Conservation (phyloP, 2,888 invertebrate genomes). For the Polia nebulosa region DNA sequence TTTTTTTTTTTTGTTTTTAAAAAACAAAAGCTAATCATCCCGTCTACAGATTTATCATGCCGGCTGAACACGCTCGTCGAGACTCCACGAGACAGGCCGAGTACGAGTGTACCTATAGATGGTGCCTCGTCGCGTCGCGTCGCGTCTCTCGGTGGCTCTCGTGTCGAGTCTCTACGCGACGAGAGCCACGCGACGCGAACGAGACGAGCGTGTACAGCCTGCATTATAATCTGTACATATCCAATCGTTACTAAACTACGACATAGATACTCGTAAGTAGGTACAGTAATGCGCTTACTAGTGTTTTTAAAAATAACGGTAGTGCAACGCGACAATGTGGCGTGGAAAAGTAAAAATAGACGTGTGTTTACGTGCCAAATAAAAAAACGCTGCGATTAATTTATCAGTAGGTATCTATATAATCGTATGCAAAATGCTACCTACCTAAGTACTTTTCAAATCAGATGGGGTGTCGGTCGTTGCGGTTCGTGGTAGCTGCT, state of each 20-base stretch:
- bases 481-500: not conserved
- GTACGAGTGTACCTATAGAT: too few species aligned
- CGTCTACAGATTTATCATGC: not conserved
- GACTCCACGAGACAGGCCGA: too few species aligned
- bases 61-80: too few species aligned
- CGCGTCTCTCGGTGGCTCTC: too few species aligned
- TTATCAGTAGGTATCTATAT: not conserved
- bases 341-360: constrained; percentile 22
- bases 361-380: not conserved
- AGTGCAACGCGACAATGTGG: not conserved
- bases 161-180: too few species aligned
- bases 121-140: too few species aligned
- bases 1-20: not conserved
- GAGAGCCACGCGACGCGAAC: too few species aligned
- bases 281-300: not conserved
- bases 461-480: too few species aligned
- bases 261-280: not conserved
- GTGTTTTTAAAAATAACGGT: constrained; percentile 33
- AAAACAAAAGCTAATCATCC: not conserved
- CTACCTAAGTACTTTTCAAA: too few species aligned
- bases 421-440: not conserved
- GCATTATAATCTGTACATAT: too few species aligned
- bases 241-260: not conserved
- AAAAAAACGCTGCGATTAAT: not conserved
- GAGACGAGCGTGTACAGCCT: too few species aligned